Conservation (phyloP, 2,113 vertebrate species). For the Carassius carassius region DNA sequence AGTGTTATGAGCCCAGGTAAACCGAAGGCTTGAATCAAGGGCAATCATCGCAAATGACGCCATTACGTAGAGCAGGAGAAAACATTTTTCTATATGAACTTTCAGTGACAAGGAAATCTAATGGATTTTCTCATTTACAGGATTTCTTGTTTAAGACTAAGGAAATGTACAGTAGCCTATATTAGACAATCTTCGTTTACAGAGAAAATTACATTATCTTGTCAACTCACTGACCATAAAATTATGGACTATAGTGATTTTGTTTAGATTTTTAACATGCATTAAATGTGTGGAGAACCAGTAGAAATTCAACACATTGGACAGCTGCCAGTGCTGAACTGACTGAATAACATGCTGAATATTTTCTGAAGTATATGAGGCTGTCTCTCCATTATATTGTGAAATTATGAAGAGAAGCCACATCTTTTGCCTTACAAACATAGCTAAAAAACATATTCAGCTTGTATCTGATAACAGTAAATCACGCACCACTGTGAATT, state of each 20-base stretch:
- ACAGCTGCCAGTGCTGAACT: not conserved
- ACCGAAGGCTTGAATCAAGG: too few species aligned
- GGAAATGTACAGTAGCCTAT: not conserved
- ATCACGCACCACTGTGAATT: not conserved
- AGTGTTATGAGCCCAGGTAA: too few species aligned
- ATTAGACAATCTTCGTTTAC: not conserved
- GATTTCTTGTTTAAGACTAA: not conserved
- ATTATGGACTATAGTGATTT: not conserved
- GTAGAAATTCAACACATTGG: slow-evolving; percentile 11
- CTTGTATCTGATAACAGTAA: not conserved
- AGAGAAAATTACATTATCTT: not conserved
- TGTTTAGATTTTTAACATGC: not conserved
- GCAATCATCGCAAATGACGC: too few species aligned
- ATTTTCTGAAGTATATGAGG: not conserved
- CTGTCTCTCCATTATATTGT: not conserved
- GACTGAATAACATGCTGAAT: not conserved
- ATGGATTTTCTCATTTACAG: not conserved
- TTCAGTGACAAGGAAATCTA: not conserved
- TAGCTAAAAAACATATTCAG: not conserved
- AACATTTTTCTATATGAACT: not conserved
- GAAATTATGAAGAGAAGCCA: not conserved
- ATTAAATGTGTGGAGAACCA: not conserved
- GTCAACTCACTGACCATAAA: not conserved
- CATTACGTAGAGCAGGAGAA: too few species aligned
- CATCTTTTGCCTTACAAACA: not conserved